Conservation (phyloP, 2,113 vertebrate genomes). For the Manacus vitellinus region DNA sequence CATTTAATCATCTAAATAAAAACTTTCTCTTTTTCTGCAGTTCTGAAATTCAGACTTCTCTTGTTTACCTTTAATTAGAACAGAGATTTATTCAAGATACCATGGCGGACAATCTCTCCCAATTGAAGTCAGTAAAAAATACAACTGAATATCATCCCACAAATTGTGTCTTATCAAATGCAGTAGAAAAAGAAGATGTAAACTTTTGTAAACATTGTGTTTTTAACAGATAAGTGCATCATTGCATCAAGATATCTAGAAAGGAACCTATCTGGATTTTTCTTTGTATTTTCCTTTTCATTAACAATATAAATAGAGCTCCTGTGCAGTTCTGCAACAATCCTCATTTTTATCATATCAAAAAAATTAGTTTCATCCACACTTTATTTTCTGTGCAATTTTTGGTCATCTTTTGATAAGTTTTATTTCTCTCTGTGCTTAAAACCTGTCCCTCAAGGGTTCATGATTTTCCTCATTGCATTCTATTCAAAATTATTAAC, state of each 20-base stretch:
- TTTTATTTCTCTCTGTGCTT: neutral
- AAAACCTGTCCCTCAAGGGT: neutral
- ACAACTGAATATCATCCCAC: neutral
- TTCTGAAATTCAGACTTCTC: neutral
- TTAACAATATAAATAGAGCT: neutral
- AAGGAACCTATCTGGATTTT: neutral
- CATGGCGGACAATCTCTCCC: neutral
- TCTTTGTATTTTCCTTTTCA: neutral
- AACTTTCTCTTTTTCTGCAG: fast-evolving
- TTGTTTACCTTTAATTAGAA: neutral
- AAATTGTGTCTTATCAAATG: neutral
- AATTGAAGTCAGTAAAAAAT: neutral
- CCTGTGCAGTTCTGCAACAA: neutral
- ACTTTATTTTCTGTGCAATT: neutral
- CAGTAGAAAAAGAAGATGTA: neutral
- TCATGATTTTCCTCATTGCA: neutral
- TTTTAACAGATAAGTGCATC: neutral
- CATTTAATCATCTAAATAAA: neutral
- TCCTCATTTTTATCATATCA: neutral
- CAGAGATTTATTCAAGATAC: neutral
- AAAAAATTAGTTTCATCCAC: neutral
- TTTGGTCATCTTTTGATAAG: neutral
- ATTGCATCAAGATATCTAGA: neutral
- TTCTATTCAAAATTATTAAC: neutral
- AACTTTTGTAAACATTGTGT: neutral